Base-by-base conservation (phyloP, 2,888 invertebrate genomes). In the Alviniconcha strummeri region DNA sequence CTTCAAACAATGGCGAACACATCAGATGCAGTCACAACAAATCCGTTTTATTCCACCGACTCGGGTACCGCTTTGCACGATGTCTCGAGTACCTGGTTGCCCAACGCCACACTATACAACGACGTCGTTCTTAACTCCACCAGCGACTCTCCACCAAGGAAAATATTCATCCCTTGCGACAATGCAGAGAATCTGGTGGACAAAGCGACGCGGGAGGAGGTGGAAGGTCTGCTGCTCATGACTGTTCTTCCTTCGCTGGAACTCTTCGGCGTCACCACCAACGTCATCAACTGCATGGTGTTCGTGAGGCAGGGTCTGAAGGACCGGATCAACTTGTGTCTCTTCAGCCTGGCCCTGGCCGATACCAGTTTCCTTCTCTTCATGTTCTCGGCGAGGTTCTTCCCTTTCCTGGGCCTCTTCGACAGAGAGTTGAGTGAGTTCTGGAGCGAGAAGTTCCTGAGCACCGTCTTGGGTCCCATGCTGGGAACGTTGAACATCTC, bases 401-500 rank as follows among this genome's bases (percentile, higher is more conserved):
- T 67, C 64, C 67, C 67, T 52, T 79, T 79, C 11, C 52, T 79
- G 64, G 79, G 79, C 4, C 9, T 79, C 9, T 36, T 67, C 5
- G 79, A 79, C 64, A 13, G 19, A 36, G 64, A 52, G 3, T 52
- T 79, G 8, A 67, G 64, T 52, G 64, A 64, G 52, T 79, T 8
- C 52, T 79, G 79, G 79, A 64, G 79, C 17, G 67, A 79, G 79
- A 79, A 67, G 79, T 64, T 2, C 19, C 36, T 64, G 13, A 79
- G 64, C 67, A 79, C 79, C 7, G 17, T 79, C 11, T 52, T 79
- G 19, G 79, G 79, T 3, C 57, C 57, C 64, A 52, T 79, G 79
- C 64, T 79, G 13, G 79, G 79, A 3, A 64, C 52, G 17, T 67
- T 79, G 79, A 79, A 79, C 79, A 80, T 80, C n/a, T 72, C 69